Conservation (phyloP, 2,113 vertebrate genomes). For the Pteruthius melanotis region DNA sequence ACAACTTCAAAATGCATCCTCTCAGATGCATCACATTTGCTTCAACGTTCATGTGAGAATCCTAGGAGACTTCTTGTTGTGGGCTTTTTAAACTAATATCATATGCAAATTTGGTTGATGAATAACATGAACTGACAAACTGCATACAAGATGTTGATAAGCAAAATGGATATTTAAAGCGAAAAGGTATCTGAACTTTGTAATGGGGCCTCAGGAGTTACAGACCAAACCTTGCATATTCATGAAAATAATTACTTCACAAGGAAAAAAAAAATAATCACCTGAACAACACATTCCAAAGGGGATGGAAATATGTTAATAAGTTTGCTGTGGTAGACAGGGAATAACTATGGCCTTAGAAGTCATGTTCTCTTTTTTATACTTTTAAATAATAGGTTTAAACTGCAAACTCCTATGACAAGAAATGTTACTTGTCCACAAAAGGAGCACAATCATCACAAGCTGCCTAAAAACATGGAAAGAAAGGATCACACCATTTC, state of each 20-base stretch:
- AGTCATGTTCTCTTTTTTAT: background rate
- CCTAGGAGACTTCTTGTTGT: background rate
- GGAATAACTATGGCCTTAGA: background rate
- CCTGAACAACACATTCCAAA: background rate
- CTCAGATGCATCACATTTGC: background rate
- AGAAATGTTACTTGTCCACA: background rate
- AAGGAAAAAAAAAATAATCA: background rate
- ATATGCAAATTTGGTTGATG: background rate
- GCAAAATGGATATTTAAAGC: background rate
- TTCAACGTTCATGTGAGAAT: background rate
- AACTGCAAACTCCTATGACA: background rate
- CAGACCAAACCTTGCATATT: background rate
- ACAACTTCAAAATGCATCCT: background rate
- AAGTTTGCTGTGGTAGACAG: background rate
- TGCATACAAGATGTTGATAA: background rate
- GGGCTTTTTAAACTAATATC: background rate
- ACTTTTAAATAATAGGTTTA: background rate
- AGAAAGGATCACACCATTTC: background rate
- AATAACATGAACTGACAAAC: background rate
- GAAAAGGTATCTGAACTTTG: background rate
- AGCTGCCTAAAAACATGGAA: background rate
- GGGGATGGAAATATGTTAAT: background rate
- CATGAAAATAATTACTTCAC: background rate
- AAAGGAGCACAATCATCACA: background rate
- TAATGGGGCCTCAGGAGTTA: background rate